These are phyloP conservation scores for Mystacornis crossleyi DNA, from an alignment of 2,113 vertebrate genomes.

Conservation along the genomic window DNA sequence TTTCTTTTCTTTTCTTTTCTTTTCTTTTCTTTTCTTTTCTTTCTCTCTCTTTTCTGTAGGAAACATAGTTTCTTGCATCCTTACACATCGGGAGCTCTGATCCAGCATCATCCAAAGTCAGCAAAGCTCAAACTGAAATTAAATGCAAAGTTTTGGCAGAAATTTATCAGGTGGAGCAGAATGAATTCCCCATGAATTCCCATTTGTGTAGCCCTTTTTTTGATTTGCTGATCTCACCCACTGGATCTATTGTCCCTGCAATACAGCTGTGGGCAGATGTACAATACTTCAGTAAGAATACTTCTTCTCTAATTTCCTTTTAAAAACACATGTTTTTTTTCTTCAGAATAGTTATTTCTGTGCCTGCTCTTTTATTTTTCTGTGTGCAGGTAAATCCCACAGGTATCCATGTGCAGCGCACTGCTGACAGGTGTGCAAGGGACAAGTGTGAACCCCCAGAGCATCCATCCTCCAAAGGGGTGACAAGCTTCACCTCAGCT, in stretches of 20 bases:
- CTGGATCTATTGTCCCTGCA: not conserved
- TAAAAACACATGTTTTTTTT: rapidly evolving
- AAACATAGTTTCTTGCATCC: not conserved
- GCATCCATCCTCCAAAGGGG: not conserved
- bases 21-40: rapidly evolving
- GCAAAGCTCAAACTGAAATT: not conserved
- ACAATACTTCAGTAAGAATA: not conserved
- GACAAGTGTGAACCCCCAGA: not conserved
- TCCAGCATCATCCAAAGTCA: not conserved
- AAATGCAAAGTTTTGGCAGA: not conserved
- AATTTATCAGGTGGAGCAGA: not conserved
- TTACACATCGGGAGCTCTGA: not conserved
- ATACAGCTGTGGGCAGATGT: not conserved
- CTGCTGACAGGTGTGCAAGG: rapidly evolving
- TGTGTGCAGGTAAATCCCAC: not conserved
- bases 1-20: rapidly evolving
- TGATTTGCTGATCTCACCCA: not conserved
- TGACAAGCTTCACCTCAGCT: not conserved
- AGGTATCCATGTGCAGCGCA: not conserved
- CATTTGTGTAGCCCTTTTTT: not conserved
- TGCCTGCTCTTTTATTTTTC: not conserved
- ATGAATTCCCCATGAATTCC: not conserved
- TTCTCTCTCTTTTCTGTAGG: not conserved
- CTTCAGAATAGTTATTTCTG: not conserved
- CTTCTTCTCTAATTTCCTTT: not conserved